These are phyloP conservation scores for Symphodus melops DNA, from an alignment of 2,113 vertebrate species.

Conservation along the genomic window DNA sequence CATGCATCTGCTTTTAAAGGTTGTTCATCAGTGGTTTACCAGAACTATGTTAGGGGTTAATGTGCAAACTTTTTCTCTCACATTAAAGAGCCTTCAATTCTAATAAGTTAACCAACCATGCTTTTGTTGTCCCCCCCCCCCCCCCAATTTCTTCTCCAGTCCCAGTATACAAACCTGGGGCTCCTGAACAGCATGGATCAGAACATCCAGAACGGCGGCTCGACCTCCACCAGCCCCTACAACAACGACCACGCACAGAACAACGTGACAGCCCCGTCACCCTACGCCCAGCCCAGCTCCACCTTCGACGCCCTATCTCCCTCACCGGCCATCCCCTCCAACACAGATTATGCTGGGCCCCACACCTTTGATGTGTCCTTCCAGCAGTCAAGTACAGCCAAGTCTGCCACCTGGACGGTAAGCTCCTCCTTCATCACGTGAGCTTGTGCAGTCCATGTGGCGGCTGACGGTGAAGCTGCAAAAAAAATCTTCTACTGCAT, in stretches of 20 bases:
- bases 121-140: neutral
- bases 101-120: neutral
- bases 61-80: neutral
- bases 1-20: neutral
- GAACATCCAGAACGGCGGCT: conserved; percentile 96
- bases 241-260: conserved; percentile 95
- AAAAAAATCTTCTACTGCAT: neutral
- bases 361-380: conserved; percentile 99
- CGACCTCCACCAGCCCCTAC: conserved; percentile 97
- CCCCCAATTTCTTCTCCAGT: conserved; percentile 77
- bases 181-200: conserved; percentile 99
- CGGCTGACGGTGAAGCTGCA: neutral
- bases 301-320: conserved; percentile 97
- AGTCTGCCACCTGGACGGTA: conserved; percentile 99
- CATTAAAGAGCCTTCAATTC: neutral
- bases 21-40: neutral
- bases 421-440: conserved; percentile 53
- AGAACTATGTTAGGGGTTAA: neutral
- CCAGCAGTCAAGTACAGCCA: conserved; percentile 98
- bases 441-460: neutral
- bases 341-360: conserved; percentile 97
- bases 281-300: conserved; percentile 97
- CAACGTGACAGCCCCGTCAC: conserved; percentile 94
- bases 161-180: conserved; percentile 98
- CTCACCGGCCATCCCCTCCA: conserved; percentile 98